phyloP scores from a whole-genome alignment of 2,888 invertebrate species.

The Neuroscelio doddi region DNA sequence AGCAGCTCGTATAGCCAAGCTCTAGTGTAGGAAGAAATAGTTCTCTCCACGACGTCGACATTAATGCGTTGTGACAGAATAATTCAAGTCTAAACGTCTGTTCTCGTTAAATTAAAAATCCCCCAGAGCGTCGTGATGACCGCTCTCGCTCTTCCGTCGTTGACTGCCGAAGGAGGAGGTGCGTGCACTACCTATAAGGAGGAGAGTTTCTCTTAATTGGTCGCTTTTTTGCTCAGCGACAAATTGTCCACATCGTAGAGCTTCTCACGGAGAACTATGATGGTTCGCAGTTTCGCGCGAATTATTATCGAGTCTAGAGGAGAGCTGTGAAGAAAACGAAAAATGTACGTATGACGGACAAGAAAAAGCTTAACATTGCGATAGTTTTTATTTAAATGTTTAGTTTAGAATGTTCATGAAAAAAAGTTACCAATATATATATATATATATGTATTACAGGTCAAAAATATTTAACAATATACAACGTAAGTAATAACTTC shows the following conservation, averaged over 20 bases:
- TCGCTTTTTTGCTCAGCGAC: conserved; percentile 63
- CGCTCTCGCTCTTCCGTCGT: conserved; percentile 9
- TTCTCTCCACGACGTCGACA: conserved; percentile 49
- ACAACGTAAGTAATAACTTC: no score
- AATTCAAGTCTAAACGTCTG: conserved; percentile 61
- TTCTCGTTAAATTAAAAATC: conserved; percentile 60
- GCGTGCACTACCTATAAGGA: conserved; percentile 40
- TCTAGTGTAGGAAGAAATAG: conserved; percentile 51
- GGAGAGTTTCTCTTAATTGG: conserved; percentile 67
- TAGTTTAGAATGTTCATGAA: no score
- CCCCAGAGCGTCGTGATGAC: conserved; percentile 30
- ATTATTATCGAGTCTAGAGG: conserved; percentile 20
- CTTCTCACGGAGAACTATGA: conserved; percentile 52
- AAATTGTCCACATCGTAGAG: conserved; percentile 65
- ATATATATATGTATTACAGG: no score
- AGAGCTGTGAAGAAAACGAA: no score
- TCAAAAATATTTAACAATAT: no score
- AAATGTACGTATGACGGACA: neutral
- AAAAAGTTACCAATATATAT: no score
- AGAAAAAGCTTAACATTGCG: neutral
- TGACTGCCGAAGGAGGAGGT: conserved; percentile 28
- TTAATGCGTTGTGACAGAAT: conserved; percentile 67
- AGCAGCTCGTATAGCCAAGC: conserved; percentile 58
- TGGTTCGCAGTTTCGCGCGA: conserved; percentile 43
- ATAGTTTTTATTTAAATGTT: neutral